Evolutionary conservation across 2,888 invertebrate species (phyloP), one percentile per base, ranked within the genome.

Genomic region (Gandaritis pyraliata): DNA sequence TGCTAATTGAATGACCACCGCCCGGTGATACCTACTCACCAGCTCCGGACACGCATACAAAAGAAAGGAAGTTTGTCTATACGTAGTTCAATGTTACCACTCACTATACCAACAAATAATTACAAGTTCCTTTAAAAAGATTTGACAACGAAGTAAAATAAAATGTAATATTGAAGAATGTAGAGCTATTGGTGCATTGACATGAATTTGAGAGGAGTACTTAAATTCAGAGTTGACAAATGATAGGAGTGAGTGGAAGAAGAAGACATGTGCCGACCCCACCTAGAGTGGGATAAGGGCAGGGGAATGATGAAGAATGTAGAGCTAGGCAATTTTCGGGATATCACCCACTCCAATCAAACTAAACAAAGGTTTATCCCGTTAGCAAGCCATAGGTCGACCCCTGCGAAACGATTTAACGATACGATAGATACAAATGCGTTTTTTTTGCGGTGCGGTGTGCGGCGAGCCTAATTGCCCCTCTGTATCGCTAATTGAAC

Each of bases 1-100:
- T 79, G 77, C 83, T 88, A 88, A 88, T 87, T 88, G 86, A 85
- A 85, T 83, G 83, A 81, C 86, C 82, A 81, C 75, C 79, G 72
- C 70, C 71, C 80, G 29, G 38, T 38, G 38, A 38, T 10, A 12
- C n/a, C n/a, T n/a, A n/a, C 5, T 38, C 38, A 38, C 38, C n/a
- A 33, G 10, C 1, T 33, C 1, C 23, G 23, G 23, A 23, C 33
- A 33, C 10, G 33, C 10, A 33, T 7, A 33, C 30, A 45, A 53
- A 53, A 45, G 30, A 45, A 53, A 53, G 33, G 30, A 51, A 29
- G 13, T 29, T 46, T 23, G 2, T 46, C 23, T 15, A 5, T 33
- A 1, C 23, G 3, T 23, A 2, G 3, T 23, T n/a, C n/a, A n/a
- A 23, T 23, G 23, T 23, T 23, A 23, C 23, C 23, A 23, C 23